Evolutionary conservation across 2,797 vertebrate species (phyloP).

Genomic region (Rhyacichthys aspro): DNA sequence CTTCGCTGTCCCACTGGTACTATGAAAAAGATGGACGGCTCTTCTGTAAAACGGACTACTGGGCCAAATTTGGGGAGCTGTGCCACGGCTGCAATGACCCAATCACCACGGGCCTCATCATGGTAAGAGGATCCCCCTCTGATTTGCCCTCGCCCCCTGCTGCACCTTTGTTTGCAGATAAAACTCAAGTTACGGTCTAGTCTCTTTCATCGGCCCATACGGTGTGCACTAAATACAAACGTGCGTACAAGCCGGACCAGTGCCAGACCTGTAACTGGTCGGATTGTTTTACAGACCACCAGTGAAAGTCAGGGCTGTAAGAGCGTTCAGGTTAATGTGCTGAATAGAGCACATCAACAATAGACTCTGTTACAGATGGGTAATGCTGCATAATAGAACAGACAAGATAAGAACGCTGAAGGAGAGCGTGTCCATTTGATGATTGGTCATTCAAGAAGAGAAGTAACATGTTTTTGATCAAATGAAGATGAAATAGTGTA

Average conservation of each 20-base stretch:
- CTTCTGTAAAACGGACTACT: constrained; percentile 98
- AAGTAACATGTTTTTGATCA: too few relatives aligned
- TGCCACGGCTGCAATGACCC: constrained; percentile 96
- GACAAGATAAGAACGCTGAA: constrained; percentile 36
- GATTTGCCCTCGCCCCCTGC: constrained; percentile 41
- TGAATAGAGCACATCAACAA: constrained; percentile 46
- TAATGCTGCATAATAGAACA: constrained; percentile 58
- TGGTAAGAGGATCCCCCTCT: constrained; percentile 83
- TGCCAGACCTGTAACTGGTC: constrained; percentile 60
- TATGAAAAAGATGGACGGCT: constrained; percentile 96
- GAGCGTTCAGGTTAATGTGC: constrained; percentile 28
- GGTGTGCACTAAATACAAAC: constrained; percentile 20
- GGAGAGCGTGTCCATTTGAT: constrained; percentile 39
- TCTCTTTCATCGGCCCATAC: constrained; percentile 13
- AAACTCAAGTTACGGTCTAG: constrained; percentile 49
- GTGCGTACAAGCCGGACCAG: constrained; percentile 16
- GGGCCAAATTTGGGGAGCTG: constrained; percentile 91
- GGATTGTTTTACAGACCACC: constrained; percentile 57
- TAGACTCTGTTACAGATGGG: constrained; percentile 25
- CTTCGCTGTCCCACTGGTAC: constrained; percentile 94
- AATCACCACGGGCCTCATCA: constrained; percentile 95
- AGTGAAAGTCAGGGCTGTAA: constrained; percentile 44
- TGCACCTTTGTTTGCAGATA: constrained; percentile 44
- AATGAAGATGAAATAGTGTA: too few relatives aligned
- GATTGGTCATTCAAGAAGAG: constrained; percentile 30